Percentiles rank a stretch among this genome's conserved stretches.
Evolutionary conservation across 2,797 vertebrate species (phyloP).

Genomic region (Acipenser ruthenus): DNA sequence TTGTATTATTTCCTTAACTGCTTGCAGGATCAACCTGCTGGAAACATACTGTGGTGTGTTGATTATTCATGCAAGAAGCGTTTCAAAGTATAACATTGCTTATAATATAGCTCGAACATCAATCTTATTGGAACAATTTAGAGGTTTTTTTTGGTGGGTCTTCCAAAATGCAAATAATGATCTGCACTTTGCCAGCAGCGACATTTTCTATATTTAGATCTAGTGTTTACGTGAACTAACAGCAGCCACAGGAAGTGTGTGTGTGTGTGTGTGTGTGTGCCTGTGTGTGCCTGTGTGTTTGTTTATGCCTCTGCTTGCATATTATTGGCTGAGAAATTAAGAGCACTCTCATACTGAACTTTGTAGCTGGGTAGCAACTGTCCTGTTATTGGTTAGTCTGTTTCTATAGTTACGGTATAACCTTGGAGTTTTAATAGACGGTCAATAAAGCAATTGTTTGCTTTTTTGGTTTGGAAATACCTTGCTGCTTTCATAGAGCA

Average conservation of each 20-base stretch:
- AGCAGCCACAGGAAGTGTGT: constrained; percentile 13
- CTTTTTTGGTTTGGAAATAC: constrained; percentile 20
- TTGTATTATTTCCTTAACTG: too few species aligned
- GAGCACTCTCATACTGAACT: constrained; percentile 10
- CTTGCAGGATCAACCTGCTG: too few species aligned
- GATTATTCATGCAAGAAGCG: too few species aligned
- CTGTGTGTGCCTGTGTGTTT: constrained; percentile 3
- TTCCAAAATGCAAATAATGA: not conserved
- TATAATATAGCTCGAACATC: too few species aligned
- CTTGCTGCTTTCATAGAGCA: constrained; percentile 12
- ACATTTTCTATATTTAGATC: constrained; percentile 17
- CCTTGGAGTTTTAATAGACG: constrained; percentile 16
- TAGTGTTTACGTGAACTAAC: constrained; percentile 1
- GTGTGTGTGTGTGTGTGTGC: constrained; percentile 11
- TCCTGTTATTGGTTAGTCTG: constrained; percentile 14
- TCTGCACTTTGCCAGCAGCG: constrained; percentile 8
- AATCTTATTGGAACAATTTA: too few species aligned
- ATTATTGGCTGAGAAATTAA: constrained; percentile 13
- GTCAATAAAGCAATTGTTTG: constrained; percentile 14
- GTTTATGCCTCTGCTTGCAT: constrained; percentile 1
- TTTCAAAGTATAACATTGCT: too few species aligned
- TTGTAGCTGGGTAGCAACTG: constrained; percentile 15
- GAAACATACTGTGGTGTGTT: too few species aligned
- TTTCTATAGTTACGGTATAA: constrained; percentile 21
- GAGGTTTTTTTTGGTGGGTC: too few species aligned